A percentile compares a stretch with the other conserved stretches of the same genome.
Conservation (phyloP, 2,888 invertebrate species). For the Cyclophora albipunctata region DNA sequence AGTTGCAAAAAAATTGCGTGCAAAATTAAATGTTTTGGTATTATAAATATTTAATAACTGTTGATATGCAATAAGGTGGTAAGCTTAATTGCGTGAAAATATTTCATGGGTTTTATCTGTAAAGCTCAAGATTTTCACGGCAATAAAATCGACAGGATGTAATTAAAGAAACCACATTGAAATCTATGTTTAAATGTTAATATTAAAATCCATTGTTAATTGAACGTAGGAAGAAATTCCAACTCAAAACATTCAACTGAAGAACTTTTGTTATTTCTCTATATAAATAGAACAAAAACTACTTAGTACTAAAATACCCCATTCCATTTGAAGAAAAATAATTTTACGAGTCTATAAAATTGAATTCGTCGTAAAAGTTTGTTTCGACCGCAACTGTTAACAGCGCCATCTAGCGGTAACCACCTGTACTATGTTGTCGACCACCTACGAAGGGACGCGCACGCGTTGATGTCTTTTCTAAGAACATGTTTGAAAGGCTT, state of each 20-base stretch:
- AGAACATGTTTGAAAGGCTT: constrained; percentile 1
- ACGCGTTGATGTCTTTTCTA: constrained; percentile 18
- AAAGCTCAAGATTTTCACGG: too few relatives aligned
- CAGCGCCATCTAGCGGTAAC: constrained; percentile 54
- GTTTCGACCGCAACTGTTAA: constrained; percentile 10
- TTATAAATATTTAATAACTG: constrained; percentile 35
- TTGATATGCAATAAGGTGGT: constrained; percentile 30
- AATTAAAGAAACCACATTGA: too few relatives aligned
- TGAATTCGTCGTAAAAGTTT: neutral
- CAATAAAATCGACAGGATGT: too few relatives aligned
- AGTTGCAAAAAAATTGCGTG: constrained; percentile 35
- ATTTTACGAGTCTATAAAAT: neutral
- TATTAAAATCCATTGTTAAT: too few relatives aligned
- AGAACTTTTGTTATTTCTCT: too few relatives aligned
- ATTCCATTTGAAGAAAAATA: too few relatives aligned
- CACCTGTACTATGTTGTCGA: constrained; percentile 34
- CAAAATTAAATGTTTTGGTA: constrained; percentile 49
- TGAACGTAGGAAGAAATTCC: too few relatives aligned
- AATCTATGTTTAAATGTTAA: too few relatives aligned
- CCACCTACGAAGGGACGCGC: constrained; percentile 33
- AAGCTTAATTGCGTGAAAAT: neutral
- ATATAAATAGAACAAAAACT: too few relatives aligned
- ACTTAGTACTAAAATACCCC: too few relatives aligned
- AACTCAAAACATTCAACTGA: too few relatives aligned
- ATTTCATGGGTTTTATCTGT: neutral